Conservation (phyloP, 1,140 invertebrate species). For the Holotrichia oblita region DNA sequence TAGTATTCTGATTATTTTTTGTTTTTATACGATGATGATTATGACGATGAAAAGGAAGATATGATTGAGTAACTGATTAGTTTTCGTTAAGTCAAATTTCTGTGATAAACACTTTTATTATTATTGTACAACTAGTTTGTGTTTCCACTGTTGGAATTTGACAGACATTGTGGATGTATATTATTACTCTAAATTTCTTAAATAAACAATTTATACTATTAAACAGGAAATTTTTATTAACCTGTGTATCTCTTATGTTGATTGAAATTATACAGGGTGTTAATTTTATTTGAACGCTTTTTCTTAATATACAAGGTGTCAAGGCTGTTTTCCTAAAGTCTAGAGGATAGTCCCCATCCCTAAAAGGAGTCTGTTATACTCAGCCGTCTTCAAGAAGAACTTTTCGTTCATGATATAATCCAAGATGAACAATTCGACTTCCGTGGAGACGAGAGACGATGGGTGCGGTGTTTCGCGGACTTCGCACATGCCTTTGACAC, state of each 20-base stretch:
- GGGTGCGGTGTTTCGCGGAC: too few relatives aligned
- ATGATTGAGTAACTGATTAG: slow-evolving; percentile 40
- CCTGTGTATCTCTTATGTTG: not conserved
- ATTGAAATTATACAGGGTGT: not conserved
- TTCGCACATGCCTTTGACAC: too few relatives aligned
- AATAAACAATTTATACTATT: slow-evolving; percentile 11
- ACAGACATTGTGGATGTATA: slow-evolving; percentile 42
- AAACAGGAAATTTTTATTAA: not conserved
- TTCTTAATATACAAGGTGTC: too few relatives aligned
- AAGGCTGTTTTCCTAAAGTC: too few relatives aligned
- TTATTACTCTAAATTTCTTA: slow-evolving; percentile 24
- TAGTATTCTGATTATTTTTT: slow-evolving; percentile 11
- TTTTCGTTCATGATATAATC: too few relatives aligned
- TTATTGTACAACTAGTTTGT: slow-evolving; percentile 44
- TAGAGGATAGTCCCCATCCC: too few relatives aligned
- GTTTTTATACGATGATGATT: too few relatives aligned
- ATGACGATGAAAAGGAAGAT: not conserved
- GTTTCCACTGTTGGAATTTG: slow-evolving; percentile 50
- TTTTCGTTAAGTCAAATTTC: slow-evolving; percentile 53
- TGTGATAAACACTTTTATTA: slow-evolving; percentile 49
- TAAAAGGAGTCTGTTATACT: too few relatives aligned
- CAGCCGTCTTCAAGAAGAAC: too few relatives aligned
- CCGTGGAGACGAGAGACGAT: too few relatives aligned
- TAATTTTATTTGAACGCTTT: too few relatives aligned
- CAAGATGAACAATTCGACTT: too few relatives aligned